A percentile compares a stretch with the other conserved stretches of the same genome.
These are phyloP conservation scores for Burhinus oedicnemus DNA, from an alignment of 2,113 vertebrate species.

Conservation along the genomic window DNA sequence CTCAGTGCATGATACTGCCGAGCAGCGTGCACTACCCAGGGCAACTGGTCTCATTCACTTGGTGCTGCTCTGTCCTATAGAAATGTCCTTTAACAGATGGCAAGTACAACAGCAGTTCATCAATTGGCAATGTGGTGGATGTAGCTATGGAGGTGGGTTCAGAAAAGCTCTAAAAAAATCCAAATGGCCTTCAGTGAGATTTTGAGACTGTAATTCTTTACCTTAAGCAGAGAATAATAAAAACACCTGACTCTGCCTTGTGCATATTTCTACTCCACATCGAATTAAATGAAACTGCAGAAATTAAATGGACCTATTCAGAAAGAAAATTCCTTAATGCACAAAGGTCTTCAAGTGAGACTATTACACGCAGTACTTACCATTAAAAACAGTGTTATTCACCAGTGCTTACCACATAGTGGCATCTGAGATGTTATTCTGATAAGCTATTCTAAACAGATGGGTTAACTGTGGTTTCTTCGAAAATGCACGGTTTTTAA, in stretches of 20 bases:
- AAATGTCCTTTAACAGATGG: neutral
- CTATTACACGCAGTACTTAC: neutral
- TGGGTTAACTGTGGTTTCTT: constrained; percentile 5
- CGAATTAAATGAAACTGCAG: neutral
- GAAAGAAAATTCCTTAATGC: neutral
- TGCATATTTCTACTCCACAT: neutral
- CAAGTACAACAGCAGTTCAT: neutral
- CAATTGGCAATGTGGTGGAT: neutral
- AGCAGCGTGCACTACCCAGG: neutral
- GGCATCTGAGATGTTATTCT: neutral
- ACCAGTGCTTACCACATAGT: neutral
- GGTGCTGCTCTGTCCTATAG: neutral
- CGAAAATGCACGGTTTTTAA: neutral
- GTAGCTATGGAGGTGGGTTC: neutral
- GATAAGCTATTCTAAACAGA: neutral
- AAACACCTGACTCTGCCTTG: neutral
- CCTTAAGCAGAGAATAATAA: neutral
- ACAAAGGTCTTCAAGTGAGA: neutral
- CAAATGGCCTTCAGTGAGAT: neutral
- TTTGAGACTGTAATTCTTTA: neutral
- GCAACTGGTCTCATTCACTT: neutral
- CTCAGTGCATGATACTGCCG: neutral
- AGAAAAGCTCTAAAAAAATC: neutral
- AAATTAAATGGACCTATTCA: neutral
- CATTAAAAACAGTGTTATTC: neutral